Conservation (phyloP, 2,113 vertebrate species). For the Microcebus lehilahytsara region DNA sequence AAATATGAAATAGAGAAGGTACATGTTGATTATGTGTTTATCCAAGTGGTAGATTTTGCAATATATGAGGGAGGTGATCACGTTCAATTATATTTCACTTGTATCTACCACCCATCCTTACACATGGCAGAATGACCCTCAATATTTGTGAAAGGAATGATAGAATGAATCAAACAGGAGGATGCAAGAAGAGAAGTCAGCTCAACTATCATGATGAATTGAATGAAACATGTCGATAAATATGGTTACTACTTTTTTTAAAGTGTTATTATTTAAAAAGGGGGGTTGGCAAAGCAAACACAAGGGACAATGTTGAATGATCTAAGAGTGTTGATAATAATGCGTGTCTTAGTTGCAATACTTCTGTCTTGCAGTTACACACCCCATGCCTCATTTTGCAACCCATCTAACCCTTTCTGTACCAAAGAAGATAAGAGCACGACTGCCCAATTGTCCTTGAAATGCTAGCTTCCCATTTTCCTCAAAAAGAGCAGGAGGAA, state of each 20-base stretch:
- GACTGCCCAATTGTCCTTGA: background rate
- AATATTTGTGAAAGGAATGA: background rate
- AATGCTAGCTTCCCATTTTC: background rate
- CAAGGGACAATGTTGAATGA: background rate
- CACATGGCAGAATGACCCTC: accelerated
- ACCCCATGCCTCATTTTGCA: accelerated
- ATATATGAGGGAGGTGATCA: background rate
- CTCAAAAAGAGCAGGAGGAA: background rate
- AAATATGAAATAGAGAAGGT: background rate
- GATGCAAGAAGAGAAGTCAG: background rate
- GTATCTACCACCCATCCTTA: background rate
- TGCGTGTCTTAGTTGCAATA: accelerated
- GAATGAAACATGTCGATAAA: background rate
- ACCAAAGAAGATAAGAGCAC: accelerated
- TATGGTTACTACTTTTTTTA: background rate
- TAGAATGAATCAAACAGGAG: background rate
- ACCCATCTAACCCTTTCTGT: accelerated
- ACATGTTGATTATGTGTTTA: accelerated
- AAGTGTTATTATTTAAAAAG: background rate
- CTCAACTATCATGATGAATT: background rate
- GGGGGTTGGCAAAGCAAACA: background rate
- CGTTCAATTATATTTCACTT: background rate
- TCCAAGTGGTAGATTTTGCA: too few species aligned
- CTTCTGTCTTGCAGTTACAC: background rate
- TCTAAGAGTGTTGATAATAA: background rate